Evolutionary conservation across 2,888 invertebrate species (phyloP), one percentile per base, ranked within the genome.

Genomic region (Pachycephus smyrnensis): DNA sequence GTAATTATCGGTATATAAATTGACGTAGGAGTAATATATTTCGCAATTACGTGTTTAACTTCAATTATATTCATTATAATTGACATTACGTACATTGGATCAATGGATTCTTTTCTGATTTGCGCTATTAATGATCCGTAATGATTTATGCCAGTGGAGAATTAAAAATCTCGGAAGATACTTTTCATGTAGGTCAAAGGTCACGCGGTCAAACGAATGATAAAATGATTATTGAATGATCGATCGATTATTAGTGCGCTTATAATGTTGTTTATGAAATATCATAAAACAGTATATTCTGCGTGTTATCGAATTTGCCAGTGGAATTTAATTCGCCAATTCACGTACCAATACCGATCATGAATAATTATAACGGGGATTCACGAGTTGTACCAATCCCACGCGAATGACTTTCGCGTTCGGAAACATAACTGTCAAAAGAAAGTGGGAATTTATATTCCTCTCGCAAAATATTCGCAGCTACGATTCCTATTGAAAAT

Each of bases 371-470:
- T 71, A 32, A 32, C 71, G 71, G 71, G 31, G 3, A 30, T 12
- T 32, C 71, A 15, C 71, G 71, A 1, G 71, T 71, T 31, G 71
- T 32, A 15, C 12, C 71, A 32, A 30, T 71, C 71, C 71, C 32
- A 71, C 71, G 71, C 31, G 71, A 71, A 71, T 32, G 4, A 31
- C 71, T 71, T 71, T 32, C 71, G 12, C 71, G 71, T 11, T 30
- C 31, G 71, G 15, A 1, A 31, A 71, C 15, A 32, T 32, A 15
- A 31, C 12, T 71, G 31, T 71, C 31, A 4, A 32, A 71, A 71
- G 32, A 71, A 71, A 71, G 71, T 71, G 9, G 31, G 71, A 71
- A 71, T 71, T 32, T 31, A 71, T 32, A 71, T 71, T 55, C 55
- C 23, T 23, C 55, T 55, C 9, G 55, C 55, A 23, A 55, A 23